Evolutionary conservation across 2,888 invertebrate genomes (phyloP).

Genomic region (Vannuccia rotundouncinata): DNA sequence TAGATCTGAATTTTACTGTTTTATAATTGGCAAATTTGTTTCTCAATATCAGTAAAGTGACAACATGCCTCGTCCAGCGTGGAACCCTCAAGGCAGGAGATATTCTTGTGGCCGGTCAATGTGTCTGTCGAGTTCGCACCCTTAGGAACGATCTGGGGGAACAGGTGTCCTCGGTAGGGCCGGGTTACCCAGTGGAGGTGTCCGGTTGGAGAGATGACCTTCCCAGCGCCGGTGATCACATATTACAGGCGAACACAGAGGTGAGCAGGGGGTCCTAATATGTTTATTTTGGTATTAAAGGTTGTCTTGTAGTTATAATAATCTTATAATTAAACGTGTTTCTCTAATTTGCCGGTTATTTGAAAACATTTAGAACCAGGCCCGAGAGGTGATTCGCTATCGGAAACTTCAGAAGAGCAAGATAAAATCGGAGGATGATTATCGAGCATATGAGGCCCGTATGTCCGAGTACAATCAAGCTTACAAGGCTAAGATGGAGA

Average conservation of each 20-base stretch:
- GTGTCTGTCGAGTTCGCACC: conserved; percentile 61
- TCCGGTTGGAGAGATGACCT: conserved; percentile 78
- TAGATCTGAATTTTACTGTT: too few species aligned
- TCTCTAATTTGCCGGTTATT: not conserved
- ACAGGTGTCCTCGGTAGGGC: conserved; percentile 65
- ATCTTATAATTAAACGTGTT: too few species aligned
- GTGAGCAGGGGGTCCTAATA: not conserved
- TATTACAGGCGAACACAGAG: conserved; percentile 75
- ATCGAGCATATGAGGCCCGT: conserved; percentile 1
- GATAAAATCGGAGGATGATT: not conserved
- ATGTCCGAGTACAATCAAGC: conserved; percentile 24
- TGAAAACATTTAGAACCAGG: not conserved
- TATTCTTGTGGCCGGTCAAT: conserved; percentile 70
- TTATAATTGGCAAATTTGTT: too few species aligned
- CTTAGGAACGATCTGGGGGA: conserved; percentile 72
- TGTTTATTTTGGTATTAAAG: not conserved
- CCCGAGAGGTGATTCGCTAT: conserved; percentile 1
- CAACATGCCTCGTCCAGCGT: conserved; percentile 74
- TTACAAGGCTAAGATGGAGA: not conserved
- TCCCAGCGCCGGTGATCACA: conserved; percentile 78
- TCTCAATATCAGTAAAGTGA: conserved; percentile 60
- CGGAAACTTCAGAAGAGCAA: not conserved
- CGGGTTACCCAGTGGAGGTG: conserved; percentile 74
- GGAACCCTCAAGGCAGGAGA: conserved; percentile 74
- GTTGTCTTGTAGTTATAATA: too few species aligned